Percentiles rank a stretch among this genome's conserved stretches.
phyloP scores from a whole-genome alignment of 2,797 vertebrate species.

The Mastacembelus armatus region DNA sequence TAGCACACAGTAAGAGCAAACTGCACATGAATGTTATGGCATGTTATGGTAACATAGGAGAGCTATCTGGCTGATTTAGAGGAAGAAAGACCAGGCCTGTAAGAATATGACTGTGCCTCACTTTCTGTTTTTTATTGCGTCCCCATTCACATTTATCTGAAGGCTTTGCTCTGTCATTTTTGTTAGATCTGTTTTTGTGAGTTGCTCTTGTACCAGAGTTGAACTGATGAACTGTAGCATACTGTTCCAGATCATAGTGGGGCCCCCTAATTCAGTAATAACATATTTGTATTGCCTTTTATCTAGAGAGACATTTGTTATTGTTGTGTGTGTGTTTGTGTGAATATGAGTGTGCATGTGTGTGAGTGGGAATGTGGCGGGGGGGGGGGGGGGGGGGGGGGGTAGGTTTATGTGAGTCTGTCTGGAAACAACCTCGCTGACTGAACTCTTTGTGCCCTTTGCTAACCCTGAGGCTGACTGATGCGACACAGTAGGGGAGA shows the following conservation, averaged over 20 bases:
- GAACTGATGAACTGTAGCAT: not conserved
- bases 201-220: not conserved
- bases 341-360: not conserved
- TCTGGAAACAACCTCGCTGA: constrained; percentile 61
- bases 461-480: constrained; percentile 61
- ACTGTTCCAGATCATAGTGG: not conserved
- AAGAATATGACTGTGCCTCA: constrained; percentile 18
- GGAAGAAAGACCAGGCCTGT: constrained; percentile 1
- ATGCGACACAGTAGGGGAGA: constrained; percentile 57
- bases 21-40: constrained; percentile 8
- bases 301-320: constrained; percentile 21
- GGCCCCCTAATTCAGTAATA: not conserved
- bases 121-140: not conserved
- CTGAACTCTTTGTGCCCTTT: constrained; percentile 65
- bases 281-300: too few relatives aligned
- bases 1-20: too few relatives aligned
- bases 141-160: constrained; percentile 8
- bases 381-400: not conserved
- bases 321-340: constrained; percentile 1
- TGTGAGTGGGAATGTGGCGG: constrained; percentile 6
- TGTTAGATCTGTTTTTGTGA: constrained; percentile 3
- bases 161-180: constrained; percentile 2
- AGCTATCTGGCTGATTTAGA: constrained; percentile 34
- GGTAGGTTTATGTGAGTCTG: constrained; percentile 28
- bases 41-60: constrained; percentile 22